Percentiles rank a stretch among this genome's conserved stretches.
Evolutionary conservation across 2,888 invertebrate genomes (phyloP).

Genomic region (Ennomos quercinarius): DNA sequence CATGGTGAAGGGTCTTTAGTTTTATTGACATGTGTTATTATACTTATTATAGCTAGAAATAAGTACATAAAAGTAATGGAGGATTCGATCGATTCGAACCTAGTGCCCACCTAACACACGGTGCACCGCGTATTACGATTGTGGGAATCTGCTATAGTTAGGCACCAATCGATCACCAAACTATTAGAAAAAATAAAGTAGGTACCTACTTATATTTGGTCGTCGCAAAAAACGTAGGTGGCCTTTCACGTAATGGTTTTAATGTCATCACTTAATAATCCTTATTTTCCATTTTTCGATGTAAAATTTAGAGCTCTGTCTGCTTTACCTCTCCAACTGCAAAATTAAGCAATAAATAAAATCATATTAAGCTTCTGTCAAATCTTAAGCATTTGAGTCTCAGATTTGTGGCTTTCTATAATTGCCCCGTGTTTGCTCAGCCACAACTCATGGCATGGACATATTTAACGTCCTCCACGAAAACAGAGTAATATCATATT

Average conservation of each 20-base stretch:
- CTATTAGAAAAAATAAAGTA: too few species aligned
- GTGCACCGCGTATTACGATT: too few species aligned
- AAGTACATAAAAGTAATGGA: not conserved
- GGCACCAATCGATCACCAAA: too few species aligned
- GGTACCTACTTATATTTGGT: too few species aligned
- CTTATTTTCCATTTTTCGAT: too few species aligned
- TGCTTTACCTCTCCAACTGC: not conserved
- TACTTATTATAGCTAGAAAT: not conserved
- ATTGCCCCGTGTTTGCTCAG: slow-evolving; percentile 34
- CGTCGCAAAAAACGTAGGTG: too few species aligned
- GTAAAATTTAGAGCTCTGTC: too few species aligned
- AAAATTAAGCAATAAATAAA: slow-evolving; percentile 16
- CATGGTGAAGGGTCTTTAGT: slow-evolving; percentile 44
- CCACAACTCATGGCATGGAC: slow-evolving; percentile 49
- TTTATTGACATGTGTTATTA: slow-evolving; percentile 37
- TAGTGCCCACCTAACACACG: too few species aligned
- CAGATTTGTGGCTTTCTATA: slow-evolving; percentile 21
- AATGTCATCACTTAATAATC: too few species aligned
- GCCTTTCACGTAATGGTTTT: too few species aligned
- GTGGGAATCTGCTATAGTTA: too few species aligned
- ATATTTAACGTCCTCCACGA: slow-evolving; percentile 54
- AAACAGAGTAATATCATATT: slow-evolving; percentile 61
- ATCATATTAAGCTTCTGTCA: slow-evolving; percentile 19
- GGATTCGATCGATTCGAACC: too few species aligned
- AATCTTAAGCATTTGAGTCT: slow-evolving; percentile 8